phyloP scores from a whole-genome alignment of 1,140 invertebrate species.

The Conopomorpha cramerella region DNA sequence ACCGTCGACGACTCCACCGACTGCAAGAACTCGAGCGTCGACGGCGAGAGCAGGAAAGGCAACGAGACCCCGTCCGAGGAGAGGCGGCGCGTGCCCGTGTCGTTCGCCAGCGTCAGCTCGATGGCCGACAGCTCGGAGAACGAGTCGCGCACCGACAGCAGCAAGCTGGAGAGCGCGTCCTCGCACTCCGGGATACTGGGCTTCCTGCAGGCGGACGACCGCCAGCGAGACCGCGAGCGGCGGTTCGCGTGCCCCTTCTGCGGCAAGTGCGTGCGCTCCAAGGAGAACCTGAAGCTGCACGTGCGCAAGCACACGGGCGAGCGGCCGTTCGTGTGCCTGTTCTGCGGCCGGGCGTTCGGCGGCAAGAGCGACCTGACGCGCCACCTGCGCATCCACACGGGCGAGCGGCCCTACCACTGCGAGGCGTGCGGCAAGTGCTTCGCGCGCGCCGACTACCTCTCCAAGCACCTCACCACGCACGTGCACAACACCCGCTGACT shows the following conservation, averaged over 20 bases:
- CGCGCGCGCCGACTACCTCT: conserved; percentile 86
- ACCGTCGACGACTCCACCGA: conserved; percentile 47
- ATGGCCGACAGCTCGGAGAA: conserved; percentile 53
- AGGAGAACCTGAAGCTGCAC: conserved; percentile 86
- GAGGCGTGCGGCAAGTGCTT: conserved; percentile 91
- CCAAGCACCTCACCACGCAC: conserved; percentile 87
- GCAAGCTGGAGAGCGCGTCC: conserved; percentile 34
- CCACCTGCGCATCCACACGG: conserved; percentile 84
- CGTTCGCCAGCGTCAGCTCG: conserved; percentile 51
- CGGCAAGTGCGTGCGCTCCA: conserved; percentile 85
- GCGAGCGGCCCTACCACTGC: conserved; percentile 85
- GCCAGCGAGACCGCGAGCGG: conserved; percentile 69
- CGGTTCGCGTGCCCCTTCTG: conserved; percentile 86
- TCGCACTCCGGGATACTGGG: conserved; percentile 68
- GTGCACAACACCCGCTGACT: conserved; percentile 73
- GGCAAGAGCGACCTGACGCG: conserved; percentile 86
- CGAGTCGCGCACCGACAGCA: conserved; percentile 38
- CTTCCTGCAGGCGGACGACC: conserved; percentile 68
- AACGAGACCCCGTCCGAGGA: conserved; percentile 23
- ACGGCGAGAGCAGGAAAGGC: conserved; percentile 36
- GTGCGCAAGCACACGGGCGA: conserved; percentile 89
- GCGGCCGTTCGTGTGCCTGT: conserved; percentile 83
- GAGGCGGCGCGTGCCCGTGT: conserved; percentile 39
- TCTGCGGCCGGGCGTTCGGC: conserved; percentile 84
- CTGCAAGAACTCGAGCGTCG: conserved; percentile 33